Evolutionary conservation across 2,888 invertebrate genomes (phyloP), one percentile per base, ranked within the genome.

Genomic region (Lysandra bellargus): DNA sequence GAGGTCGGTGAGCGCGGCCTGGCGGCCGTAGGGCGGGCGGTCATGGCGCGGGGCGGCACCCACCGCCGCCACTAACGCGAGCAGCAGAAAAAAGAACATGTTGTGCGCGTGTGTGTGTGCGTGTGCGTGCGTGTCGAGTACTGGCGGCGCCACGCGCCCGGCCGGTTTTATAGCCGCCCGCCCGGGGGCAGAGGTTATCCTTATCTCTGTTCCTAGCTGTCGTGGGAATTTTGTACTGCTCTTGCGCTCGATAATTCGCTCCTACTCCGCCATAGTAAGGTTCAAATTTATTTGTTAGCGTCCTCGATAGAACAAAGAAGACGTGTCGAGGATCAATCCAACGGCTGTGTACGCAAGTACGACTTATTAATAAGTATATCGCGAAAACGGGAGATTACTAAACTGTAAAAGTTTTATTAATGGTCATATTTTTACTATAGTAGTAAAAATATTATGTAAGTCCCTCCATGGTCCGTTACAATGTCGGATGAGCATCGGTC

Each of bases 1-100:
- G 61, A 80, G 60, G 30, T 80, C 76, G 64, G 64, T 61, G 23
- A 40, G 78, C 73, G 44, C 80, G 30, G 30, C 30, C 64, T 61
- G 61, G 64, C 30, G 78, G 6, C 72, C 80, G 60, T 83, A 80
- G 53, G 81, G 80, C 57, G 83, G 81, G 64, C 81, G 81, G 14
- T 80, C 81, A 37, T 79, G 82, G 75, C 79, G 84, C 0, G 92
- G 92, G 12, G 91, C 91, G 2, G 91, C 91, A 79, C 83, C 84
- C 37, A 88, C 86, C 79, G 85, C 86, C 4, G 88, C 91, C 72
- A 89, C 37, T 4, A 90, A 53, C 23, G 86, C 86, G 37, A 89
- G 82, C 7, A 90, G 74, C 79, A 88, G 78, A 2, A 89, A 44
- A 76, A 84, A 85, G 83, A 88, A 83, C 90, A 91, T 91, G 9